Percentiles rank a stretch among this genome's conserved stretches.
Conservation (phyloP, 2,888 invertebrate genomes). For the Sabatieria punctata region DNA sequence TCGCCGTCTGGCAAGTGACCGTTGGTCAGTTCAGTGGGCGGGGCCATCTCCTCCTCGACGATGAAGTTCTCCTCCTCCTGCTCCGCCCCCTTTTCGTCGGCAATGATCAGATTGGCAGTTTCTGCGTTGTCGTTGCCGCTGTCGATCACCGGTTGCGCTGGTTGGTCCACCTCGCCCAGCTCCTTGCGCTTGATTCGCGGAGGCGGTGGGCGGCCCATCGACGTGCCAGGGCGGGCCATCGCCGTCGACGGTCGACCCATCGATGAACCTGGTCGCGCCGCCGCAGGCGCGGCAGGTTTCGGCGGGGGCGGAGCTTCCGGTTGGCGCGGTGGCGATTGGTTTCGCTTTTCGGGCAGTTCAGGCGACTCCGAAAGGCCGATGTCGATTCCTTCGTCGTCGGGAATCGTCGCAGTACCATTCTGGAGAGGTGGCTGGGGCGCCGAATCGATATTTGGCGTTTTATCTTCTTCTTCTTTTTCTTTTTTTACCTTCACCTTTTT, state of each 20-base stretch:
- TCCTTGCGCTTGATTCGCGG: slow-evolving; percentile 27
- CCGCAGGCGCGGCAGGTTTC: background rate
- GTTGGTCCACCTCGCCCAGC: slow-evolving; percentile 13
- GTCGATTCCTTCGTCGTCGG: no score
- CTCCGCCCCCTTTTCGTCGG: background rate
- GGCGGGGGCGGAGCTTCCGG: background rate
- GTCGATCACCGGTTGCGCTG: slow-evolving; percentile 5
- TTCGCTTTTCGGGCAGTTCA: background rate
- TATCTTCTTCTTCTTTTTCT: background rate
- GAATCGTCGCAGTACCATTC: no score
- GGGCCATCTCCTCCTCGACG: slow-evolving; percentile 13
- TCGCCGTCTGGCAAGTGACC: slow-evolving; percentile 39
- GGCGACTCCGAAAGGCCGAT: no score
- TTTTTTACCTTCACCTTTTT: background rate
- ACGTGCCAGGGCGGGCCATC: slow-evolving; percentile 23
- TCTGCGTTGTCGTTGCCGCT: slow-evolving; percentile 1
- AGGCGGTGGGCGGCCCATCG: slow-evolving; percentile 26
- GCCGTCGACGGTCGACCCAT: slow-evolving; percentile 1
- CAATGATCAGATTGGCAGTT: slow-evolving; percentile 1
- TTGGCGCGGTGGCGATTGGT: background rate
- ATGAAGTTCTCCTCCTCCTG: slow-evolving; percentile 14
- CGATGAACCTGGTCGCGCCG: background rate
- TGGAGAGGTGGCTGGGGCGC: no score
- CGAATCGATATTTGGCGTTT: background rate
- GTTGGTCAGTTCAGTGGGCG: background rate